Evolutionary conservation across 2,888 invertebrate species (phyloP).

Genomic region (Ennomos fuscantarius): DNA sequence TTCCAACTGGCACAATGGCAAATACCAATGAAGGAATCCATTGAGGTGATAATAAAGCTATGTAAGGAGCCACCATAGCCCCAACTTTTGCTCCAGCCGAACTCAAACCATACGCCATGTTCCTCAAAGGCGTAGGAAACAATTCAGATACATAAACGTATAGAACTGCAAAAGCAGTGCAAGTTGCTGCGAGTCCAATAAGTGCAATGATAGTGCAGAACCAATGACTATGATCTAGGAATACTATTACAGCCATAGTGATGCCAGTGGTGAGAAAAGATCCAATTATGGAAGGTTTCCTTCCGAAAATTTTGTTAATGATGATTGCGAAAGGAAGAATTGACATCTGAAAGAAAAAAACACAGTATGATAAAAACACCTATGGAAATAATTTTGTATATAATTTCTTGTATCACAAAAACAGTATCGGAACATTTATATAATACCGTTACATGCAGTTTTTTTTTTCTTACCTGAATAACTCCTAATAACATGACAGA

Average conservation of each 20-base stretch:
- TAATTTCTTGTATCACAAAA: too few relatives aligned
- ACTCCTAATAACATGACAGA: slow-evolving; percentile 54
- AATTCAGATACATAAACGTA: slow-evolving; percentile 59
- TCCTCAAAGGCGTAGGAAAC: slow-evolving; percentile 62
- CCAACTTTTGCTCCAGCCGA: slow-evolving; percentile 58
- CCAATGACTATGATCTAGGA: slow-evolving; percentile 51
- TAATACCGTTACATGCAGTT: not conserved
- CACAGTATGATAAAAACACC: too few relatives aligned
- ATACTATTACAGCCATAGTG: slow-evolving; percentile 52
- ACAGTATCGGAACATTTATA: too few relatives aligned
- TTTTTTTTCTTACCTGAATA: slow-evolving; percentile 47
- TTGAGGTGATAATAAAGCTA: slow-evolving; percentile 53
- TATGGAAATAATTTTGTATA: too few relatives aligned
- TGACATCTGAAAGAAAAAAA: slow-evolving; percentile 53
- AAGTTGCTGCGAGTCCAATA: slow-evolving; percentile 49
- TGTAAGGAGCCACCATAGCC: slow-evolving; percentile 60
- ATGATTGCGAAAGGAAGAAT: slow-evolving; percentile 49
- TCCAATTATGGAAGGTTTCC: slow-evolving; percentile 47
- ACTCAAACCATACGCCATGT: slow-evolving; percentile 58
- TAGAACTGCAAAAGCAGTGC: slow-evolving; percentile 47
- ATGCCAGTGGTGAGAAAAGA: slow-evolving; percentile 42
- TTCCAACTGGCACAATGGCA: slow-evolving; percentile 51
- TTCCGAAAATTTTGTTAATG: slow-evolving; percentile 52
- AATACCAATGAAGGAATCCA: slow-evolving; percentile 63
- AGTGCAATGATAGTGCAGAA: slow-evolving; percentile 50